Evolutionary conservation across 2,797 vertebrate species (phyloP), one percentile per base, ranked within the genome.

Genomic region (Sternotherus odoratus): DNA sequence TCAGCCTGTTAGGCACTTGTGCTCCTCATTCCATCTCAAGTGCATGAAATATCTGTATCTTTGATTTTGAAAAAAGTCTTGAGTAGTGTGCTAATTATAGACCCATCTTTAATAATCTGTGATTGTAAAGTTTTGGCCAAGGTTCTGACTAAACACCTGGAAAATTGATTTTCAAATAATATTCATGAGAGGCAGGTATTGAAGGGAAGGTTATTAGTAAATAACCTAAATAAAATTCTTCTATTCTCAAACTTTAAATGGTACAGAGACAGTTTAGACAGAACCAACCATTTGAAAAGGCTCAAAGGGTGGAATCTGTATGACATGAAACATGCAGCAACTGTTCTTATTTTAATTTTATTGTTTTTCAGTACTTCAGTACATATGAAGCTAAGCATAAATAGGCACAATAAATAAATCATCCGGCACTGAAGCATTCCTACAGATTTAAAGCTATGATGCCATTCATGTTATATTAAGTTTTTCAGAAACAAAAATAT

Each of bases 141-240:
- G 92, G 69, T 75, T 93, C 90, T 74, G 48, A 86, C 4, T 43
- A 33, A 86, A 95, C 89, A 94, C 77, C 88, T 94, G 88, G 88
- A 92, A 94, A 91, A 60, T 46, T 84, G 90, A 80, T 87, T 92
- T 94, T 74, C 74, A 57, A 81, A 90, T 72, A 94, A n/a, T 48
- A 53, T 81, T 91, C 48, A 86, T 93, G 81, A 92, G 78, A 83
- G 30, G 77, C 86, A 89, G 87, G 49, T 26, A 82, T 50, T 57
- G 51, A n/a, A 94, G 39, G 69, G 79, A 93, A 94, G 63, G 12
- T n/a, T 63, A 83, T 77, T 75, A 53, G 19, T 77, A 80, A 83
- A 79, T 63, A 9, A n/a, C 60, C 16, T 21, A 63, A 63, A 88
- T 17, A 3, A 83, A 93, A 74, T 60, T 72, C 50, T 85, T 84